phyloP scores from a whole-genome alignment of 2,113 vertebrate species.

The Mesitornis unicolor region DNA sequence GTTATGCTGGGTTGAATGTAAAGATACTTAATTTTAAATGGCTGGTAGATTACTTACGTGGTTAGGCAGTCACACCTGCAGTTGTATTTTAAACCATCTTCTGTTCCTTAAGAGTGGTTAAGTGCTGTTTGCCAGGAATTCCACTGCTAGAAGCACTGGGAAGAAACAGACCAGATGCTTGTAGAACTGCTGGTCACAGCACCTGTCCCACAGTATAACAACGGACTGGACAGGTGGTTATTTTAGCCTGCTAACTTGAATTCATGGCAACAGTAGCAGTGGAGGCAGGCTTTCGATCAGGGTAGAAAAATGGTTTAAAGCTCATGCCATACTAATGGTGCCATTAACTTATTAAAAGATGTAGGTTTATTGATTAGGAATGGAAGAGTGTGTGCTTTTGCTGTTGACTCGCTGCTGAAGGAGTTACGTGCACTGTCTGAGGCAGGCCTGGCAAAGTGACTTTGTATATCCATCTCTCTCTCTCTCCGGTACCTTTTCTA shows the following conservation, averaged over 20 bases:
- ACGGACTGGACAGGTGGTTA: neutral
- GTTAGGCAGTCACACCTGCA: neutral
- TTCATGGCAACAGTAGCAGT: rapidly evolving
- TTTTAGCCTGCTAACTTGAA: neutral
- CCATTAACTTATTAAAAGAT: neutral
- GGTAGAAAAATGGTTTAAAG: neutral
- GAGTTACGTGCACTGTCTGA: rapidly evolving
- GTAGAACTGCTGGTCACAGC: rapidly evolving
- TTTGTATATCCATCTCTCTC: rapidly evolving
- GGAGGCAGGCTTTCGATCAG: neutral
- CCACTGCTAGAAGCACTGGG: neutral
- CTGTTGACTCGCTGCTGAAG: neutral
- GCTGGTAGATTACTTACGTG: neutral
- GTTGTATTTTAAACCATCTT: neutral
- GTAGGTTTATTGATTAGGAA: neutral
- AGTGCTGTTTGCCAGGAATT: neutral
- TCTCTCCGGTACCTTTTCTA: neutral
- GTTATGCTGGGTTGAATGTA: neutral
- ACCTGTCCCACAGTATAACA: rapidly evolving
- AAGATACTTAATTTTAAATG: neutral
- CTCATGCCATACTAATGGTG: rapidly evolving
- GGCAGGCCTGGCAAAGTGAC: neutral
- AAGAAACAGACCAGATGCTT: neutral
- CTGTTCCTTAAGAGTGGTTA: neutral
- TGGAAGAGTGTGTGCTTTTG: rapidly evolving